Conservation (phyloP, 2,113 vertebrate species). For the Mustela nigripes region DNA sequence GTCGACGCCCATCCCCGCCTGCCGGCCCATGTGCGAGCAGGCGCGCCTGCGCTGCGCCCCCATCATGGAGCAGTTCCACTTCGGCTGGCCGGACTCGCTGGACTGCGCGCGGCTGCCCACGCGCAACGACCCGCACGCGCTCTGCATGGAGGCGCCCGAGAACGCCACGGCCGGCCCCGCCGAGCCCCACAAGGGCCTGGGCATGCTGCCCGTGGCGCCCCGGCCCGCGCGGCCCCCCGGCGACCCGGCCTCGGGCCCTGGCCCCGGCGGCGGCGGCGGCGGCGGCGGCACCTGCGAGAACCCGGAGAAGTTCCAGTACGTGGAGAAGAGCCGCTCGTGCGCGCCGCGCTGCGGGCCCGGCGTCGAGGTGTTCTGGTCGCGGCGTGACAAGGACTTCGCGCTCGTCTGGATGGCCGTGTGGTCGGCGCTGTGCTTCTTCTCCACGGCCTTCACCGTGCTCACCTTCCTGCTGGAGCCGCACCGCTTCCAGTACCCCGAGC, state of each 20-base stretch:
- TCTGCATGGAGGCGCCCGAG: slow-evolving; percentile 99
- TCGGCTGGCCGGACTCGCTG: slow-evolving; percentile 97
- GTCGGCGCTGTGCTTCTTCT: slow-evolving; percentile 97
- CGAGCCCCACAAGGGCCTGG: slow-evolving; percentile 95
- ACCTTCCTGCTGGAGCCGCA: slow-evolving; percentile 98
- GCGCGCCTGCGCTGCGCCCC: slow-evolving; percentile 95
- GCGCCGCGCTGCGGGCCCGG: slow-evolving; percentile 94
- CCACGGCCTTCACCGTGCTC: slow-evolving; percentile 97
- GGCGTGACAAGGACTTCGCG: slow-evolving; percentile 97
- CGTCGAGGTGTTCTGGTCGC: slow-evolving; percentile 97
- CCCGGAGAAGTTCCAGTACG: slow-evolving; percentile 97
- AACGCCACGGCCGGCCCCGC: slow-evolving; percentile 95
- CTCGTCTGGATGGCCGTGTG: slow-evolving; percentile 98
- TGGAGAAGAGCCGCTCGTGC: slow-evolving; percentile 96
- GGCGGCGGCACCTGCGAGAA: slow-evolving; percentile 91
- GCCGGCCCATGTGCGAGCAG: slow-evolving; percentile 99
- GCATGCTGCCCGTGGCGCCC: slow-evolving; percentile 89
- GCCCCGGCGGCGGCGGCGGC: slow-evolving; percentile 82
- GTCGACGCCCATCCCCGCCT: slow-evolving; percentile 97
- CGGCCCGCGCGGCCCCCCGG: slow-evolving; percentile 90
- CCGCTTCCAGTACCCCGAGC: slow-evolving; percentile 98
- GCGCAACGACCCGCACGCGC: slow-evolving; percentile 96
- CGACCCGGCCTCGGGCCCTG: slow-evolving; percentile 82
- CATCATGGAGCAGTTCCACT: slow-evolving; percentile 98
- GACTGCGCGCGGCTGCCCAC: slow-evolving; percentile 96